phyloP scores from a whole-genome alignment of 30 jellyfish, hydroid and myxozoan species.

The Catostylus mosaicus region DNA sequence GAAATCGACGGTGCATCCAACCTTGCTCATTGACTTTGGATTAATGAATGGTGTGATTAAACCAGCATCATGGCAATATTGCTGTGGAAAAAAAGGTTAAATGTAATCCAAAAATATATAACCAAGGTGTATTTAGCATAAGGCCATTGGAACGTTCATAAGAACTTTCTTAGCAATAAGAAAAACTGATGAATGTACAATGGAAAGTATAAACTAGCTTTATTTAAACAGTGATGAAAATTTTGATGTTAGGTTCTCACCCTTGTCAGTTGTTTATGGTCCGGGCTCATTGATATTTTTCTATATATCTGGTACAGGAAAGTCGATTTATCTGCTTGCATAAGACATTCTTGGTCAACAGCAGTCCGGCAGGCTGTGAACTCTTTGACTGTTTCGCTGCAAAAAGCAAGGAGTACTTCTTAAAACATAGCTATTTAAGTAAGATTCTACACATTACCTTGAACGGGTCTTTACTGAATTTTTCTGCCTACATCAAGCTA shows the following conservation, averaged over 20 bases:
- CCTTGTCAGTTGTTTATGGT: background rate
- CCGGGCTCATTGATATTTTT: background rate
- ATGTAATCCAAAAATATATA: too few relatives aligned
- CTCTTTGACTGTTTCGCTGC: slow-evolving; percentile 23
- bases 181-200: too few relatives aligned
- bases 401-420: background rate
- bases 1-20: slow-evolving; percentile 48
- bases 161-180: too few relatives aligned
- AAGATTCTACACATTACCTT: too few relatives aligned
- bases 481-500: too few relatives aligned
- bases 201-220: too few relatives aligned
- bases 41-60: slow-evolving; percentile 13
- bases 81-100: background rate
- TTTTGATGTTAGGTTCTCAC: background rate
- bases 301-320: slow-evolving; percentile 12
- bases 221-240: background rate
- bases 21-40: background rate
- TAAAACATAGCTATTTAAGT: too few relatives aligned
- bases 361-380: slow-evolving; percentile 1
- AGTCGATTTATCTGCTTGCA: slow-evolving; percentile 18
- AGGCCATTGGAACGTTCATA: too few relatives aligned
- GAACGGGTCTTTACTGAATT: too few relatives aligned
- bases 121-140: too few relatives aligned
- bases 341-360: slow-evolving; percentile 31
- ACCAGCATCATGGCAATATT: slow-evolving; percentile 66